Base-by-base conservation (phyloP, 2,888 invertebrate genomes). In the Cotesia congregata region DNA sequence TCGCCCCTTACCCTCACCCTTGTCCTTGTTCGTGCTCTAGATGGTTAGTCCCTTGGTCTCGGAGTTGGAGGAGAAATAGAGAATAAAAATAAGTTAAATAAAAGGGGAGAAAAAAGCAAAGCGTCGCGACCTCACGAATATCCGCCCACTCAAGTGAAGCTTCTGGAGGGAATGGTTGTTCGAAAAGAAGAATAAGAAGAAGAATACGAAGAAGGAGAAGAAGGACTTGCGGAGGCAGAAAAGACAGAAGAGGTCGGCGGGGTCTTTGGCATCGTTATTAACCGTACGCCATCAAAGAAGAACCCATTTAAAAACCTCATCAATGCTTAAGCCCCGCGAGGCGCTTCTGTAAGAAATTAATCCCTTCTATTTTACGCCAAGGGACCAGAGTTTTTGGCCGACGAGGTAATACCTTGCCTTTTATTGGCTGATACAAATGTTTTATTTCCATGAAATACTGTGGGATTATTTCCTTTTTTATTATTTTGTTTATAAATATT, bases 261-360 rank as follows among this genome's bases (percentile, higher is more conserved):
- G 30, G 65, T 65, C 50, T 17, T 68, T 67, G 67, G 41, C 72
- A 68, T 74, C 71, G 77, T 77, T 74, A 74, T 74, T 77, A 78
- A 74, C 74, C 41, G 80, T 71, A 73, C 79, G 78, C 85, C 88
- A 88, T 89, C 89, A 89, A 89, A 89, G 88, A 86, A 88, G 89
- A 89, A 89, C 89, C 89, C 89, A 89, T 89, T 89, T 89, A 89
- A 89, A 89, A 89, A 89, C 89, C 89, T 89, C 89, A 89, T 89
- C 89, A 89, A 89, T 89, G 89, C 87, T 87, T 89, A 89, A 89
- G 89, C 89, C 88, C 87, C 82, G 84, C 85, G 77, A 77, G 79
- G 79, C 80, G 88, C 88, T 88, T 86, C 86, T 85, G 88, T 88
- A 88, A 85, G 85, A 89, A 82, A 89, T 88, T 89, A 89, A 89